Conservation (phyloP, 2,113 vertebrate species). For the Lophotis ruficrista region DNA sequence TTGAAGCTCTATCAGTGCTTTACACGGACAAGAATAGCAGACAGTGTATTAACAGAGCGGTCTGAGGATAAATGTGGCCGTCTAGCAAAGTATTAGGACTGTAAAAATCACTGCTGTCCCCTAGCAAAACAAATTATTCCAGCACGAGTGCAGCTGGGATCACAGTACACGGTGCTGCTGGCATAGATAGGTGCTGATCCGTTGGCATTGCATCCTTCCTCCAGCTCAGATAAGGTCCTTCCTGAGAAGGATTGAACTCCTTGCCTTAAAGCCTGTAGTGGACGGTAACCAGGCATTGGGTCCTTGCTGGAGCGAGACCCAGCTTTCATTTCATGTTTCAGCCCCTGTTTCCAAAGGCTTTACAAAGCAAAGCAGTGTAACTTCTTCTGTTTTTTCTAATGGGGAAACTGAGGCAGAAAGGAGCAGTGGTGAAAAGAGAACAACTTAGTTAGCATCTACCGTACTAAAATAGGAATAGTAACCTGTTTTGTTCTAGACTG, state of each 20-base stretch:
- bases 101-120: background rate
- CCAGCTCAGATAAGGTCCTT: background rate
- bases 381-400: background rate
- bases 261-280: background rate
- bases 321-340: background rate
- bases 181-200: background rate
- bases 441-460: background rate
- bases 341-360: background rate
- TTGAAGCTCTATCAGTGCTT: constrained; percentile 51
- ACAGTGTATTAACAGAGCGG: background rate
- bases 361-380: background rate
- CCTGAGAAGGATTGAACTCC: background rate
- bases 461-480: background rate
- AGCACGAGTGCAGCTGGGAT: background rate
- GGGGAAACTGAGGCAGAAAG: background rate
- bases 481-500: background rate
- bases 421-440: background rate
- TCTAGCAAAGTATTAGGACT: background rate
- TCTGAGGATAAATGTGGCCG: background rate
- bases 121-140: background rate
- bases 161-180: fast-evolving
- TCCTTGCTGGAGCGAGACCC: background rate
- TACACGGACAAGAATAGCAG: constrained; percentile 27
- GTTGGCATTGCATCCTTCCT: background rate
- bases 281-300: background rate